phyloP scores from a whole-genome alignment of 2,888 invertebrate genomes.

The Amphimallon solstitiale region DNA sequence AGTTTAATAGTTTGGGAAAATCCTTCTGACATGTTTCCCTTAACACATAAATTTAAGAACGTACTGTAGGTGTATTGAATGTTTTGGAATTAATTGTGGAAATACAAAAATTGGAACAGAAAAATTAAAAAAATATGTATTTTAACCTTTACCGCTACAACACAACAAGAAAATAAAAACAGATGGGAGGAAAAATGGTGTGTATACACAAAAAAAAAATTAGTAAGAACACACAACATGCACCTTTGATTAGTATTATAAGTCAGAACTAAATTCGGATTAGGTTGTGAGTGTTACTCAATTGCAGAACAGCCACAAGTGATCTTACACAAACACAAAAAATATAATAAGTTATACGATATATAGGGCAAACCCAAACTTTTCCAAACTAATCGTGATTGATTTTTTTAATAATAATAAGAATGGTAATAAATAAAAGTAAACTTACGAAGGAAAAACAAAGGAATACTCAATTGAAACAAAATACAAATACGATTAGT shows the following conservation, averaged over 20 bases:
- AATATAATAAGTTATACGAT: slow-evolving; percentile 3
- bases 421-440: background rate
- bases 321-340: slow-evolving; percentile 17
- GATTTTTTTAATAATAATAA: background rate
- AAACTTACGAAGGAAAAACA: slow-evolving; percentile 3
- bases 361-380: background rate
- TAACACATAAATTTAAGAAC: slow-evolving; percentile 1
- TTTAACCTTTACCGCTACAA: slow-evolving; percentile 15
- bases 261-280: background rate
- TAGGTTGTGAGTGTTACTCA: slow-evolving; percentile 12
- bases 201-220: slow-evolving; percentile 13
- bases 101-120: too few relatives aligned
- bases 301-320: slow-evolving; percentile 18
- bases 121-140: slow-evolving; percentile 7
- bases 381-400: background rate
- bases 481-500: slow-evolving; percentile 37
- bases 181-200: too few relatives aligned
- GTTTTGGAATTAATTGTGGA: too few relatives aligned
- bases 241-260: slow-evolving; percentile 5
- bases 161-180: slow-evolving; percentile 5
- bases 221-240: slow-evolving; percentile 25
- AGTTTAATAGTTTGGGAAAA: too few relatives aligned
- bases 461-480: slow-evolving; percentile 26
- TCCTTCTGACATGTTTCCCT: too few relatives aligned
- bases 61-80: slow-evolving; percentile 14